These are phyloP conservation scores for Hybos culiciformis DNA, from an alignment of 2,888 invertebrate genomes.

Conservation along the genomic window DNA sequence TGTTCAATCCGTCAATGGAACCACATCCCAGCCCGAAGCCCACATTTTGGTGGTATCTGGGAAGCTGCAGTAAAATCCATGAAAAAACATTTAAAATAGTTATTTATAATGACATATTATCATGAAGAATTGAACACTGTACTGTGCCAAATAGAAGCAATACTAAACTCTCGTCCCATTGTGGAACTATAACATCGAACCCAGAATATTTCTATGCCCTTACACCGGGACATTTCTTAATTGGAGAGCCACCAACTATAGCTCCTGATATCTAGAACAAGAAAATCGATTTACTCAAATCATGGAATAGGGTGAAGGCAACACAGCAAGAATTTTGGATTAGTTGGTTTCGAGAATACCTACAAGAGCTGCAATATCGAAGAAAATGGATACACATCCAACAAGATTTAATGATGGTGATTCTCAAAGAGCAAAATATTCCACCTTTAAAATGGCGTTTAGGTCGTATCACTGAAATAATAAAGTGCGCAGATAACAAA, in stretches of 20 bases:
- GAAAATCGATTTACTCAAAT: background rate
- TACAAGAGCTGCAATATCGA: background rate
- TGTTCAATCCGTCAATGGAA: no score
- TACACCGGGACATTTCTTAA: conserved; percentile 11
- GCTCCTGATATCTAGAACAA: background rate
- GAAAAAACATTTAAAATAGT: conserved; percentile 1
- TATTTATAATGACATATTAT: background rate
- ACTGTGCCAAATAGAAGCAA: background rate
- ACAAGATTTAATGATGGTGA: no score
- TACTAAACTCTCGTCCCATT: background rate
- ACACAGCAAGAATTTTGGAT: background rate
- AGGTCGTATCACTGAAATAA: no score
- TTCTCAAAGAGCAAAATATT: no score
- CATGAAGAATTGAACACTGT: conserved; percentile 8
- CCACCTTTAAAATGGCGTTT: no score
- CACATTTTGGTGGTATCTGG: conserved; percentile 14
- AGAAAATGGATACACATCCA: background rate
- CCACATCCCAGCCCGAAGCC: conserved; percentile 11
- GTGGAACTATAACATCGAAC: conserved; percentile 4
- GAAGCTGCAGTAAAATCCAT: conserved; percentile 7
- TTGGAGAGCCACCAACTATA: conserved; percentile 6
- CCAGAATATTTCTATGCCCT: conserved; percentile 6
- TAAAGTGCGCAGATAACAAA: no score
- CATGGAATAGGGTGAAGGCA: background rate
- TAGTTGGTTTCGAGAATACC: background rate